phyloP scores from a whole-genome alignment of 2,797 vertebrate species.

The Liasis olivaceus region DNA sequence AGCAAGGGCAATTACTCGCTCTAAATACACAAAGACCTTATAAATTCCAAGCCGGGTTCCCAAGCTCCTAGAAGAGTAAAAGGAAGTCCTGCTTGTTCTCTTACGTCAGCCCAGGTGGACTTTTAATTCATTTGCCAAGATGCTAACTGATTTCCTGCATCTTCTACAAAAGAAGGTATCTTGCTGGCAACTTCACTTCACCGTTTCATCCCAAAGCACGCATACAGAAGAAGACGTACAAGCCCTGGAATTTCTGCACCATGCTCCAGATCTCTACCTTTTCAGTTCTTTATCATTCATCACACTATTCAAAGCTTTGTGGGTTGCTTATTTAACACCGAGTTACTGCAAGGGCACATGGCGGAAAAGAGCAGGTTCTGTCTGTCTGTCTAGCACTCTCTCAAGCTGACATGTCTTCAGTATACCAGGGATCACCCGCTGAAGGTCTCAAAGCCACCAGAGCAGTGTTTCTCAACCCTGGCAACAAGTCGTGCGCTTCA shows the following conservation, averaged over 20 bases:
- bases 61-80: neutral
- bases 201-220: neutral
- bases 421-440: neutral
- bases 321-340: neutral
- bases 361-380: neutral
- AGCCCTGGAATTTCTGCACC: neutral
- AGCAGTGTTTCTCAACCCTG: neutral
- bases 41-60: neutral
- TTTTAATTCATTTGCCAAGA: too few species aligned
- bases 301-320: neutral
- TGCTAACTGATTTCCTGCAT: neutral
- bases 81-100: too few species aligned
- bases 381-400: neutral
- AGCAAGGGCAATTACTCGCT: neutral
- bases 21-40: neutral
- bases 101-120: too few species aligned
- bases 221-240: neutral
- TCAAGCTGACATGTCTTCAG: neutral
- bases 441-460: neutral
- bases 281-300: neutral
- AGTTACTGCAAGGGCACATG: neutral
- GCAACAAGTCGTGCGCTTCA: too few species aligned
- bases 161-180: neutral
- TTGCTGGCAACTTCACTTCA: neutral
- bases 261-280: neutral